Base-by-base conservation (phyloP, 2,113 vertebrate species). In the Pteronura brasiliensis region DNA sequence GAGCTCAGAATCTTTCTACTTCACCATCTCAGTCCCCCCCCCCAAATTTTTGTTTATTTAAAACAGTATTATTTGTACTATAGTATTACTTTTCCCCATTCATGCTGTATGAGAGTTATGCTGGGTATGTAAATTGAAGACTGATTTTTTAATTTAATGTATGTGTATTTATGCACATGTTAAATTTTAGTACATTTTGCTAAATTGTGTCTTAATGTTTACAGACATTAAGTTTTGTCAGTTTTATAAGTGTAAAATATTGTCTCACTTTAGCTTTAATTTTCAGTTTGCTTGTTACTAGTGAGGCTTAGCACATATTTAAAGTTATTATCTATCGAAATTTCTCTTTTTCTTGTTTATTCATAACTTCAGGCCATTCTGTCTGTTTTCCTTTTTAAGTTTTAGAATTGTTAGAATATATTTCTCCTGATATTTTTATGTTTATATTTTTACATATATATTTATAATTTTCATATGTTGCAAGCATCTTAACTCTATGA, bases 121-220 rank as follows among this genome's bases (percentile, higher is more conserved):
- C 17, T 42, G 3, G 4, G 1, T 61, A 42, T 21, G 49, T 44
- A 87, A 77, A 90, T 74, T 77, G 25, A 87, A 88, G 12, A 61
- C 71, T 82, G 61, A 87, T 57, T 83, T 57, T 0, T 31, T 3
- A 7, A 65, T 72, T 92, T 88, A 79, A 83, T 77, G 31, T 94
- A 69, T 82, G 44, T n/a, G 86, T 91, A 79, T 71, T 85, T 82
- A 85, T 92, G 29, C 18, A 49, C 12, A 42, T 10, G 29, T 52
- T 95, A 63, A 57, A 79, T 57, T 71, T 95, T 21, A 79, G 4
- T n/a, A 74, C 15, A 65, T 87, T 82, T 95, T 95, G 42, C 63
- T 95, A 88, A 90, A 71, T 49, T 94, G 18, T 71, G 29, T 76
- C 61, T 79, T 95, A 85, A 79, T 93, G 36, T 86, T 92, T 94